Conservation (phyloP, 1,140 invertebrate species). For the Pseudobourletiella spinata region DNA sequence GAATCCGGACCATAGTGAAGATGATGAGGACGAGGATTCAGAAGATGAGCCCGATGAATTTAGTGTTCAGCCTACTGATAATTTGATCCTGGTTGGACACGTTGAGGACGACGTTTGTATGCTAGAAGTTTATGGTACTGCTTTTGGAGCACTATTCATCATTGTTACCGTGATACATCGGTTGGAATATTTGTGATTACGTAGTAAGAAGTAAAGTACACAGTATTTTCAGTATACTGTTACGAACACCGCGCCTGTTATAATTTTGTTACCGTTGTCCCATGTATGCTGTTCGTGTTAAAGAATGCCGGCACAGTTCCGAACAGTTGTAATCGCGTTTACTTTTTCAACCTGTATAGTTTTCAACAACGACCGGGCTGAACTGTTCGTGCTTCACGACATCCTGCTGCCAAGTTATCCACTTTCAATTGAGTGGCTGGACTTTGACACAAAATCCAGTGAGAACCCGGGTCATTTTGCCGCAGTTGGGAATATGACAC, state of each 20-base stretch:
- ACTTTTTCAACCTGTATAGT: constrained; percentile 51
- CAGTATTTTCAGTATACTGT: neutral
- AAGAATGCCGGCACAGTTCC: no score
- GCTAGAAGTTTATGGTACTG: constrained; percentile 74
- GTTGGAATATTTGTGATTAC: no score
- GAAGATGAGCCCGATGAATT: constrained; percentile 88
- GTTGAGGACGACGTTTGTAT: constrained; percentile 72
- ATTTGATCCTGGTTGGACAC: constrained; percentile 79
- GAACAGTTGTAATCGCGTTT: no score
- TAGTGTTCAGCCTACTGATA: constrained; percentile 78
- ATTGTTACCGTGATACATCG: no score
- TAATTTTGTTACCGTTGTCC: neutral
- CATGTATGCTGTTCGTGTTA: no score
- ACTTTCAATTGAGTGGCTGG: constrained; percentile 83
- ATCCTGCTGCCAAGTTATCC: constrained; percentile 78
- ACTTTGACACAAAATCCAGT: constrained; percentile 60
- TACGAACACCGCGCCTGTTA: no score
- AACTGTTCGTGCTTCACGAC: constrained; percentile 90
- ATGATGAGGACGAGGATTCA: constrained; percentile 38
- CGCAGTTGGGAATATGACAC: constrained; percentile 83
- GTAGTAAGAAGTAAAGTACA: no score
- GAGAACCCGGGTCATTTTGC: constrained; percentile 63
- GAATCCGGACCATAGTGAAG: constrained; percentile 47
- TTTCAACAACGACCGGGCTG: constrained; percentile 77
- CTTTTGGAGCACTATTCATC: neutral